Evolutionary conservation across 1,140 invertebrate genomes (phyloP), one percentile per base, ranked within the genome.

Genomic region (Drosophila lacertosa): DNA sequence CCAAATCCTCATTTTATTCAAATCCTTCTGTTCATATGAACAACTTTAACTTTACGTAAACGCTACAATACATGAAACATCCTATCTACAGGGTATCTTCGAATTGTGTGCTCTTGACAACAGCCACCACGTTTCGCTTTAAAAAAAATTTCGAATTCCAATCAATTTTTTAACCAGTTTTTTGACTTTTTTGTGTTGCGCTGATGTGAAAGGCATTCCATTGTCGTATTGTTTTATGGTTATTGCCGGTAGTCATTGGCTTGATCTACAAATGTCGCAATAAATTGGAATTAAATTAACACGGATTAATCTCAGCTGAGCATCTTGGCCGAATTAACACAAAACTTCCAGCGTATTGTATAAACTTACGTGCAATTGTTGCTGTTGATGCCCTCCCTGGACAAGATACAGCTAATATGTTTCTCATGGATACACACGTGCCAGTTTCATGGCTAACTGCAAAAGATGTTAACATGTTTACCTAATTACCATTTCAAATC

Each of bases 381-480:
- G 32, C 16, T 51, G n/a, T 20, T 20, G 18, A 47, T 58, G 55
- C 42, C 45, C 45, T 60, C 39, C 15, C 16, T 3, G 33, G 22
- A 10, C 2, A 9, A 50, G 58, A 50, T 50, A 60, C 22, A 48
- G 20, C 10, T 26, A 37, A 54, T 24, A 26, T 39, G 24, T 11
- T 40, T 53, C 59, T 62, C 47, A 62, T 29, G 47, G 47, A 53
- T 62, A 13, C 59, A 18, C 59, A 62, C 47, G 47, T 62, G 47
- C 16, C 35, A 40, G 4, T n/a, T 24, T 62, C 47, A 53, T 37
- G 47, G 59, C 37, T 53, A 11, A 4, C 37, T 42, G 37, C 24
- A 18, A 37, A 15, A 55, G 22, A 55, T 55, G 35, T 15, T n/a
- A 3, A 42, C n/a, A 32, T 32, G 37, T 11, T 20, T 9, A 11